phyloP scores from a whole-genome alignment of 2,797 vertebrate species.

The Huso huso region DNA sequence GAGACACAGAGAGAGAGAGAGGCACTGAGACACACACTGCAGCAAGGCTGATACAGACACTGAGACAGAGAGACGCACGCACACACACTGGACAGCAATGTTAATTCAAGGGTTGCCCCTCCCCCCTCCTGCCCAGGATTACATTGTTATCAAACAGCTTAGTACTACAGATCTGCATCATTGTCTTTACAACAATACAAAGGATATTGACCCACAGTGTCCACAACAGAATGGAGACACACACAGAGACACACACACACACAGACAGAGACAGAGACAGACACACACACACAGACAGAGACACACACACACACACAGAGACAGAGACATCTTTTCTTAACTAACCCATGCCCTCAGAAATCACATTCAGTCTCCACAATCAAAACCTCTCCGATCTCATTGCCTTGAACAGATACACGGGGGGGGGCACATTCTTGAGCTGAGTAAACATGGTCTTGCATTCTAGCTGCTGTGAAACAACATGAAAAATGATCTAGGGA shows the following conservation, averaged over 20 bases:
- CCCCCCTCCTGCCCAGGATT: constrained; percentile 28
- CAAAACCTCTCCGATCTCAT: constrained; percentile 10
- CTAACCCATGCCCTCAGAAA: constrained; percentile 17
- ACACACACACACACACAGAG: constrained; percentile 9
- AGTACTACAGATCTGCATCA: too few relatives aligned
- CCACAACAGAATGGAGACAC: constrained; percentile 9
- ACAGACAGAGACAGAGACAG: constrained; percentile 21
- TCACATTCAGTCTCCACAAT: constrained; percentile 9
- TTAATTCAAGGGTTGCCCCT: constrained; percentile 24
- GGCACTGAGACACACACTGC: too few relatives aligned
- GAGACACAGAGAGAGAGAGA: too few relatives aligned
- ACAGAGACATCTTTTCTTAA: neutral
- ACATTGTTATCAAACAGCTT: too few relatives aligned
- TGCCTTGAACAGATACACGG: constrained; percentile 36
- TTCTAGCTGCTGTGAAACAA: too few relatives aligned
- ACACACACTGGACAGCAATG: too few relatives aligned
- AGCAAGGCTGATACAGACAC: too few relatives aligned
- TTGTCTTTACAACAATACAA: too few relatives aligned
- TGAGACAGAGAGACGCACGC: too few relatives aligned
- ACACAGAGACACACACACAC: constrained; percentile 27
- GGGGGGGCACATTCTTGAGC: too few relatives aligned
- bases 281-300: constrained; percentile 22
- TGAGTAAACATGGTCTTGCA: too few relatives aligned
- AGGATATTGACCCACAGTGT: constrained; percentile 22
- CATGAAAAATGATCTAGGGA: too few relatives aligned